These are phyloP conservation scores for Mus minutoides DNA, from an alignment of 2,797 vertebrate species.

Conservation along the genomic window DNA sequence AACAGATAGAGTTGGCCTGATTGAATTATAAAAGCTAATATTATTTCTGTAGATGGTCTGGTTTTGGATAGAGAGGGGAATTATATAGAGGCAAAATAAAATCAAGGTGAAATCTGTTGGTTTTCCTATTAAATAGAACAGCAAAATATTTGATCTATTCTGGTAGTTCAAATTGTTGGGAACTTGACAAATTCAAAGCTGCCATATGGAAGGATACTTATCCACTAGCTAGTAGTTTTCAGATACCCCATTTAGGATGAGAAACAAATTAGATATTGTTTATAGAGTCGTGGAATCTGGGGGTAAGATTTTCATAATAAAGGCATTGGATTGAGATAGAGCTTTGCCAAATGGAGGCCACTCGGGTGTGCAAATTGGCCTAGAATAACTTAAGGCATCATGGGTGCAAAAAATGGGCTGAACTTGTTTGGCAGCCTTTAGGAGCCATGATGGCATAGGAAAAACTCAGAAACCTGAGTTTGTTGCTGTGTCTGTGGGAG, in stretches of 20 bases:
- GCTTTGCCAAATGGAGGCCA: not conserved
- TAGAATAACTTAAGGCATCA: not conserved
- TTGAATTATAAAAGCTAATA: not conserved
- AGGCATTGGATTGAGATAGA: not conserved
- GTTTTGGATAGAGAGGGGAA: not conserved
- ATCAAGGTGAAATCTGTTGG: not conserved
- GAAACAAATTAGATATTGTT: not conserved
- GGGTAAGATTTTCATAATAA: not conserved
- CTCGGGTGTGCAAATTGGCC: not conserved
- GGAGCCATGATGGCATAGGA: rapidly evolving
- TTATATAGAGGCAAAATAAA: not conserved
- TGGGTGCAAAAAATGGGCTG: not conserved
- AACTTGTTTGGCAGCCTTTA: not conserved
- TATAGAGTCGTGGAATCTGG: not conserved
- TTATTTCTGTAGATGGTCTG: not conserved
- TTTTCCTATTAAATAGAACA: not conserved
- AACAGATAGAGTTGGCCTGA: not conserved
- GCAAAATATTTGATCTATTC: not conserved
- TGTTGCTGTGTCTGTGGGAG: not conserved
- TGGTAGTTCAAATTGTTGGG: not conserved
- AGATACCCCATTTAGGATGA: not conserved
- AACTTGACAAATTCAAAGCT: not conserved
- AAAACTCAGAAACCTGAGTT: not conserved
- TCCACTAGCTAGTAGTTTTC: not conserved
- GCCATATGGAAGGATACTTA: not conserved